These are phyloP conservation scores for Luehdorfia chinensis DNA, from an alignment of 1,140 invertebrate genomes.

Conservation along the genomic window DNA sequence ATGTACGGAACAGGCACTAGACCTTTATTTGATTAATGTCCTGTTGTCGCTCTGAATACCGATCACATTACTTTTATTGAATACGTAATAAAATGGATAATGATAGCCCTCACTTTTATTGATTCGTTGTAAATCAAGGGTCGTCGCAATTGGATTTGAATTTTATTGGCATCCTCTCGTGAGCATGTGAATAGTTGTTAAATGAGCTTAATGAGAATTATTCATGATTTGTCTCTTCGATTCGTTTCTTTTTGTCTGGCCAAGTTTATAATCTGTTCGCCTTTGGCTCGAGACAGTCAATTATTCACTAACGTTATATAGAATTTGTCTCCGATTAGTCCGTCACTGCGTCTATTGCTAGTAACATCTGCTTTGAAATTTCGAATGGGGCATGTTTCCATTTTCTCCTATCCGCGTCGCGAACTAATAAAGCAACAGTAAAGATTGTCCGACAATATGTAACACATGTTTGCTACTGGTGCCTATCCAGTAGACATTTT, in stretches of 20 bases:
- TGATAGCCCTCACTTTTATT: slow-evolving; percentile 72
- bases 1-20: no score
- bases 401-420: slow-evolving; percentile 50
- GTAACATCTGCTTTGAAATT: slow-evolving; percentile 63
- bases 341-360: slow-evolving; percentile 35
- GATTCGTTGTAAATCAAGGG: slow-evolving; percentile 72
- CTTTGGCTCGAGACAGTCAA: slow-evolving; percentile 19
- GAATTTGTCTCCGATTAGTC: slow-evolving; percentile 54
- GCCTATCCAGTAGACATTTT: slow-evolving; percentile 58
- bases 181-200: slow-evolving; percentile 59
- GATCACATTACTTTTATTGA: slow-evolving; percentile 70
- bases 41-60: slow-evolving; percentile 34
- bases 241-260: slow-evolving; percentile 24
- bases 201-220: slow-evolving; percentile 58
- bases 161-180: slow-evolving; percentile 65
- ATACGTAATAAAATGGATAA: slow-evolving; percentile 64
- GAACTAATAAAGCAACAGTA: slow-evolving; percentile 67
- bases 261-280: slow-evolving; percentile 21
- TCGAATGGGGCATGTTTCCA: slow-evolving; percentile 54
- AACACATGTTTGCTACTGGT: slow-evolving; percentile 65
- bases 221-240: slow-evolving; percentile 32
- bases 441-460: slow-evolving; percentile 73
- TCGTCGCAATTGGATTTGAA: slow-evolving; percentile 67
- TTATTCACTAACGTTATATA: slow-evolving; percentile 30
- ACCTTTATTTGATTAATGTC: slow-evolving; percentile 28